Base-by-base conservation (phyloP, 2,797 vertebrate genomes). In the Myripristis jacobus region DNA sequence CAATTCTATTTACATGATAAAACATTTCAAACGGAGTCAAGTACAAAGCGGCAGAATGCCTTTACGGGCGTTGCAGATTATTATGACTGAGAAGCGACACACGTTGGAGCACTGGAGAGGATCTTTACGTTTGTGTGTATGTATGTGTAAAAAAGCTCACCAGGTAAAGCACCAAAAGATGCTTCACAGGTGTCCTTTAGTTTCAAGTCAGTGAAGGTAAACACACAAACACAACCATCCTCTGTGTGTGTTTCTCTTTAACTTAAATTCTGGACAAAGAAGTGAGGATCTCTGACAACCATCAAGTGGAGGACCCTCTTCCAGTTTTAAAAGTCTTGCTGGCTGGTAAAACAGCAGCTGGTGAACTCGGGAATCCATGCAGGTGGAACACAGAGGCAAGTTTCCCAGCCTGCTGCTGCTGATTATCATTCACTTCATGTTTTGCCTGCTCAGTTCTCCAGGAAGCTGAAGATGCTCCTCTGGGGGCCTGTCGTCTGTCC, bases 381-480 rank as follows among this genome's bases (percentile, higher is more conserved):
- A 4, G 2, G 13, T 18, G 43, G 43, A 18, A n/a, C 43, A 1
- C 1, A 25, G 27, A 12, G 11, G 27, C 16, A 5, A 22, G 15
- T 6, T 31, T 41, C 11, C 8, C 31, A 16, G 51, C 13, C 29
- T n/a, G n/a, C n/a, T 3, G 69, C 25, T 25, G 54, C 13, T 36
- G 43, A 66, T 62, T 0, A n/a, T 68, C 12, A 5, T 16, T 51
- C 15, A 56, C 54, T 68, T 24, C 29, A 24, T 46, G 47, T 12
- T 0, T 3, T 9, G 15, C 1, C 3, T 41, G 21, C 19, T 94
- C 85, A 95, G 89, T 91, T 91, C 62, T 91, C 92, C 81, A 94
- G 87, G 85, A 83, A 95, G 84, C 54, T 91, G 80, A 95, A 95
- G 75, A 95, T 92, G 77, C 94, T 95, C 72, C 88, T 89, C 57